phyloP scores from a whole-genome alignment of 2,888 invertebrate species.

The Chesias legatella region DNA sequence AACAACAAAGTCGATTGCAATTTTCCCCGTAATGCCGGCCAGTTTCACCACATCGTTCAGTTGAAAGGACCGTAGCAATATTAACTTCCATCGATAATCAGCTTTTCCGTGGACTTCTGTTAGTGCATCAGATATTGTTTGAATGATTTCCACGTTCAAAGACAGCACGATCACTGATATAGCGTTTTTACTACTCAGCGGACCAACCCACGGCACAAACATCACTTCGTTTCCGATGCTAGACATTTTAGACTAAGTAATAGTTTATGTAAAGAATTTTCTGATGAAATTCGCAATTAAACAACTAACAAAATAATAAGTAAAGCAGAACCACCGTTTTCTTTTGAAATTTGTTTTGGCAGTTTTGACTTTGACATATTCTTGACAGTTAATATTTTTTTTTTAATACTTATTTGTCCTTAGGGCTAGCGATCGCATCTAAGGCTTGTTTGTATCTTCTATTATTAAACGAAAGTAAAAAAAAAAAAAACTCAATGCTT shows the following conservation, averaged over 20 bases:
- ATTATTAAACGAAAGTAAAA: too few species aligned
- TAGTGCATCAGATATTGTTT: conserved; percentile 58
- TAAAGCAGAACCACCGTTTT: too few species aligned
- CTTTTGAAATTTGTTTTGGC: too few species aligned
- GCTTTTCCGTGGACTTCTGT: conserved; percentile 55
- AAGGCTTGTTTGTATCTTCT: too few species aligned
- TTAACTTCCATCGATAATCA: conserved; percentile 59
- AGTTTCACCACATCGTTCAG: conserved; percentile 57
- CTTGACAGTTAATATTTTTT: too few species aligned
- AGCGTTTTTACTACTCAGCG: conserved; percentile 55
- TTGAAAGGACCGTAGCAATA: conserved; percentile 52
- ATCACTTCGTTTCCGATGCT: conserved; percentile 46
- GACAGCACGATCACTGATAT: conserved; percentile 63
- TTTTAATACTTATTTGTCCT: too few species aligned
- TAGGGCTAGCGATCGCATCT: too few species aligned
- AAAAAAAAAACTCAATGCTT: conserved; percentile 40
- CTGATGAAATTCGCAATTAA: too few species aligned
- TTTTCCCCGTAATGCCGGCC: conserved; percentile 53
- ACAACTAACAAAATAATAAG: too few species aligned
- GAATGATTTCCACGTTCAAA: conserved; percentile 56
- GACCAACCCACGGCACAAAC: conserved; percentile 66
- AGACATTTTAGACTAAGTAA: conserved; percentile 45
- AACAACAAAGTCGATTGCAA: conserved; percentile 66
- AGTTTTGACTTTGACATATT: too few species aligned
- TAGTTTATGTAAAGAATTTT: too few species aligned